phyloP scores from a whole-genome alignment of 2,888 invertebrate species.

The Lycia hirtaria region DNA sequence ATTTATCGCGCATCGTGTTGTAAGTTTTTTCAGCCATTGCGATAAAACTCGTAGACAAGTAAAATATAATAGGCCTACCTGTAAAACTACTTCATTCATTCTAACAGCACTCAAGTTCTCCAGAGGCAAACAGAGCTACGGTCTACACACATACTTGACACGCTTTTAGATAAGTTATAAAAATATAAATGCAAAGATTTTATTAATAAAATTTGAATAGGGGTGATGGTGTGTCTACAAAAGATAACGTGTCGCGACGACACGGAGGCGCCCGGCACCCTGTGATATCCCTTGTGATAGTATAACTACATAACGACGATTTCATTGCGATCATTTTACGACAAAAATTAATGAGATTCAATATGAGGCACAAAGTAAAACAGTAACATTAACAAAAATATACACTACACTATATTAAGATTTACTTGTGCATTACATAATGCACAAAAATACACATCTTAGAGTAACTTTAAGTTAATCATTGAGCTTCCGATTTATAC shows the following conservation, averaged over 20 bases:
- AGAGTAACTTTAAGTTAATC: constrained; percentile 81
- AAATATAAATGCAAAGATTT: constrained; percentile 25
- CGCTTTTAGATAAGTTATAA: constrained; percentile 7
- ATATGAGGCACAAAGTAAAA: constrained; percentile 78
- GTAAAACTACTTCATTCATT: constrained; percentile 7
- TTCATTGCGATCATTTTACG: constrained; percentile 45
- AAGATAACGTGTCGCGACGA: constrained; percentile 6
- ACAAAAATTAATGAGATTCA: constrained; percentile 78
- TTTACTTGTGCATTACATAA: constrained; percentile 75
- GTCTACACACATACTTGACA: constrained; percentile 1
- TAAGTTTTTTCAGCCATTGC: constrained; percentile 10
- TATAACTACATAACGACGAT: constrained; percentile 19
- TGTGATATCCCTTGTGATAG: constrained; percentile 62
- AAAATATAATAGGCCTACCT: constrained; percentile 11
- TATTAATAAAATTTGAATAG: not conserved
- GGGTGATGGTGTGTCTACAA: not conserved
- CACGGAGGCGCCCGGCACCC: not conserved
- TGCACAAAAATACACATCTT: constrained; percentile 73
- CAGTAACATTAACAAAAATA: constrained; percentile 77
- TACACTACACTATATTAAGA: constrained; percentile 66
- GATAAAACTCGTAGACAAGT: constrained; percentile 5
- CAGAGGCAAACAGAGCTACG: not conserved
- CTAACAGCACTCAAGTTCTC: not conserved
- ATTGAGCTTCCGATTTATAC: constrained; percentile 84
- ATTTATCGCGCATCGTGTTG: not conserved